These are phyloP conservation scores for Brachionus plicatilis DNA, from an alignment of 1,140 invertebrate species.

Conservation along the genomic window DNA sequence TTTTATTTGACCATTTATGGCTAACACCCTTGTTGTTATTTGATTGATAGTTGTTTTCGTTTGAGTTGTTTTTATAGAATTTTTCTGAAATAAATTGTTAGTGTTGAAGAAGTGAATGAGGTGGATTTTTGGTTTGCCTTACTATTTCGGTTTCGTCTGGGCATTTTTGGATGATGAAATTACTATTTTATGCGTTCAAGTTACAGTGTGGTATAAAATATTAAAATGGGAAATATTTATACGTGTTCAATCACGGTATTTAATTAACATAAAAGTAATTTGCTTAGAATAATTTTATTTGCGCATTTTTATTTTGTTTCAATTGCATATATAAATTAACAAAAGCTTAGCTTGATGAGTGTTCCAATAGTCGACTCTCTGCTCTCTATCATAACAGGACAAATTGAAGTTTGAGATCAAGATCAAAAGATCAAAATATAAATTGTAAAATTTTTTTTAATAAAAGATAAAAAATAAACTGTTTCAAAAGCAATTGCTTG, in stretches of 20 bases:
- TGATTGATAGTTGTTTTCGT: neutral
- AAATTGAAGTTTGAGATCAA: too few relatives aligned
- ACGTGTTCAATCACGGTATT: neutral
- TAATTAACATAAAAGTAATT: too few relatives aligned
- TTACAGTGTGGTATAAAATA: neutral
- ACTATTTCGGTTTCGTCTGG: neutral
- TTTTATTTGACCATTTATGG: neutral
- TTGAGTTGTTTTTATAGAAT: neutral
- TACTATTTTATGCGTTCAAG: neutral
- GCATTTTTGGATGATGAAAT: slow-evolving; percentile 9
- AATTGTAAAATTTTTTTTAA: too few relatives aligned
- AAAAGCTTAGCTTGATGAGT: too few relatives aligned
- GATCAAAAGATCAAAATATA: too few relatives aligned
- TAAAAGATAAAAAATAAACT: too few relatives aligned
- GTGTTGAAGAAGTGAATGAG: neutral
- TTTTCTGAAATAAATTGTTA: neutral
- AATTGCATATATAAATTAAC: too few relatives aligned
- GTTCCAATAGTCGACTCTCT: too few relatives aligned
- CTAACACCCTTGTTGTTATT: neutral
- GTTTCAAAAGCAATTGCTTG: too few relatives aligned
- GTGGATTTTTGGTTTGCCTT: neutral
- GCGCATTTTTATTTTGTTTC: too few relatives aligned
- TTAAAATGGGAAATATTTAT: neutral
- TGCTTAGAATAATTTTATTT: too few relatives aligned
- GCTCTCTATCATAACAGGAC: too few relatives aligned